These are phyloP conservation scores for Steinernema khuongi DNA, from an alignment of 1,140 invertebrate genomes.

Conservation along the genomic window DNA sequence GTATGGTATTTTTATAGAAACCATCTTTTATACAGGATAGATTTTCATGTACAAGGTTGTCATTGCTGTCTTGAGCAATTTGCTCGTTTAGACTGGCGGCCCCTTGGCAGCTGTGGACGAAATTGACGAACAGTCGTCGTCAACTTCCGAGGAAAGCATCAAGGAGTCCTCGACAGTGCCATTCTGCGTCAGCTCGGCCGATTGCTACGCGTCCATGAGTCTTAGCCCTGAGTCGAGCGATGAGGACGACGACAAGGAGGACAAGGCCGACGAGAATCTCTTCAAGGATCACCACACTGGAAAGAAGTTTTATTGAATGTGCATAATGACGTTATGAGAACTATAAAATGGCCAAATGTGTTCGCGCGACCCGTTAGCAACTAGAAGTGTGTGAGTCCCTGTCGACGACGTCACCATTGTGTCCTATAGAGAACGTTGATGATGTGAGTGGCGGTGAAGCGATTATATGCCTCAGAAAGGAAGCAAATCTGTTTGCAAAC, in stretches of 20 bases:
- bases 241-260: neutral
- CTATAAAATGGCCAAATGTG: too few relatives aligned
- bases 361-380: too few relatives aligned
- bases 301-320: neutral
- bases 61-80: too few relatives aligned
- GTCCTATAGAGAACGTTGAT: too few relatives aligned
- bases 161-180: neutral
- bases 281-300: neutral
- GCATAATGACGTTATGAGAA: neutral
- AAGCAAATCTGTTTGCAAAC: too few relatives aligned
- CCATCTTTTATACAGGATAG: too few relatives aligned
- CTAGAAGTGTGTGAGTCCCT: too few relatives aligned
- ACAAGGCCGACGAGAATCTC: neutral
- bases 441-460: too few relatives aligned
- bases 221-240: neutral
- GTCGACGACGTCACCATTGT: too few relatives aligned
- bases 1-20: too few relatives aligned
- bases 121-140: neutral
- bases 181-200: neutral
- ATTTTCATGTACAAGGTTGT: too few relatives aligned
- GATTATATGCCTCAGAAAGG: too few relatives aligned
- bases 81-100: neutral
- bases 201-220: conserved; percentile 8
- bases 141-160: neutral
- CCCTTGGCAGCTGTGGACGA: neutral